Conservation (phyloP, 1,140 invertebrate species). For the Drosophila ananassae region DNA sequence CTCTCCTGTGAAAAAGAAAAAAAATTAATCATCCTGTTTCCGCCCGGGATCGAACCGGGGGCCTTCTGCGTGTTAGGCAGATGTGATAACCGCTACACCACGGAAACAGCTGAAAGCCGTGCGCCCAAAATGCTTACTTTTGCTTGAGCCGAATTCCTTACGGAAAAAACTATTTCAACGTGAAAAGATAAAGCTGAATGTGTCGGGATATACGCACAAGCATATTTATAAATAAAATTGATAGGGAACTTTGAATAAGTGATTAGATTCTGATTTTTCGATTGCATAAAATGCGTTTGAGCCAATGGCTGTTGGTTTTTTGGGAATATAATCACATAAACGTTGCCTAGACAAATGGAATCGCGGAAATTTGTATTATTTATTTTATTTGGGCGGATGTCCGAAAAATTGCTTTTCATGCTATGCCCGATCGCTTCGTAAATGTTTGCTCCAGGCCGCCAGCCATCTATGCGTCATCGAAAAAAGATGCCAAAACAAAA, state of each 20-base stretch:
- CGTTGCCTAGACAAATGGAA: too few relatives aligned
- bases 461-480: conserved; percentile 26
- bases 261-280: not conserved
- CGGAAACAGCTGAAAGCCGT: conserved; percentile 63
- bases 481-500: conserved; percentile 43
- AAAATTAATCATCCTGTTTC: conserved; percentile 59
- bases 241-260: not conserved
- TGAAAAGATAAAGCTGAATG: conserved; percentile 2
- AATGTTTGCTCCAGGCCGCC: not conserved
- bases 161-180: conserved; percentile 27
- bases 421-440: not conserved
- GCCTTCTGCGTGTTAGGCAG: conserved; percentile 84
- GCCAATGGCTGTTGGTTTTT: too few relatives aligned
- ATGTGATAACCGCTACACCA: conserved; percentile 84
- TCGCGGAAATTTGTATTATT: not conserved
- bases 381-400: conserved; percentile 7
- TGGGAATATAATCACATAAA: too few relatives aligned
- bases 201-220: not conserved
- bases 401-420: not conserved
- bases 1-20: not conserved
- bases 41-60: conserved; percentile 84
- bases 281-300: too few relatives aligned
- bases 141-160: not conserved
- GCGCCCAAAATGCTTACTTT: conserved; percentile 4
- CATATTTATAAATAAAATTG: not conserved